These are phyloP conservation scores for Pocillopora verrucosa DNA, from an alignment of 64 coral and sea anemone genomes.

Conservation along the genomic window DNA sequence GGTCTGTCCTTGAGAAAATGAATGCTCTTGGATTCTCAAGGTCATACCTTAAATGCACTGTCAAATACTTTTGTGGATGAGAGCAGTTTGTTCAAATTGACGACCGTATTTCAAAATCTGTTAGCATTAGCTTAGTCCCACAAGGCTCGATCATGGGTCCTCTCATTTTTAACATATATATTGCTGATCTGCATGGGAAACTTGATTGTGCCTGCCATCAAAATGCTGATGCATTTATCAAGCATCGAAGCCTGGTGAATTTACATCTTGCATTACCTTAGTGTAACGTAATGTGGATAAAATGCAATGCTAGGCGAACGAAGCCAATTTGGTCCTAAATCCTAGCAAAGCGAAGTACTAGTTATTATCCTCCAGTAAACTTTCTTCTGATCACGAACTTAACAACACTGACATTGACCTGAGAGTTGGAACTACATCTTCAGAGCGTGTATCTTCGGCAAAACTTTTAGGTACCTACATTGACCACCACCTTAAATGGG, in stretches of 20 bases:
- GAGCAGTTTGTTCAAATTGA: too few species aligned
- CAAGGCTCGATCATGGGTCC: neutral
- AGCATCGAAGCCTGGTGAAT: constrained; percentile 14
- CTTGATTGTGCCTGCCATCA: too few species aligned
- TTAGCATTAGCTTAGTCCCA: neutral
- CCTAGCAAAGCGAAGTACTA: constrained; percentile 3
- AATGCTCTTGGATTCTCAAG: too few species aligned
- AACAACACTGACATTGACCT: neutral
- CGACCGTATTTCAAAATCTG: neutral
- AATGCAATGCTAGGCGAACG: neutral
- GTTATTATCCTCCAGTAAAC: constrained; percentile 29
- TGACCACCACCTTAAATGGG: neutral
- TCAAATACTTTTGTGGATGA: too few species aligned
- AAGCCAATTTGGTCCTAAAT: constrained; percentile 31
- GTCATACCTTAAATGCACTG: too few species aligned
- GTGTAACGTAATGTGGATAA: neutral
- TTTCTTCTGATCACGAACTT: neutral
- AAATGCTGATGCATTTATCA: neutral
- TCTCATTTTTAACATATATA: neutral
- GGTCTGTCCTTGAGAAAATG: too few species aligned
- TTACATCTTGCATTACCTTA: neutral
- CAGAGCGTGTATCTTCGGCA: too few species aligned
- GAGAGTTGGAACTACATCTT: too few species aligned
- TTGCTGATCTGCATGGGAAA: neutral
- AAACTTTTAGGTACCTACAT: too few species aligned